phyloP scores from a whole-genome alignment of 1,140 invertebrate species.

The Drosophila ficusphila region DNA sequence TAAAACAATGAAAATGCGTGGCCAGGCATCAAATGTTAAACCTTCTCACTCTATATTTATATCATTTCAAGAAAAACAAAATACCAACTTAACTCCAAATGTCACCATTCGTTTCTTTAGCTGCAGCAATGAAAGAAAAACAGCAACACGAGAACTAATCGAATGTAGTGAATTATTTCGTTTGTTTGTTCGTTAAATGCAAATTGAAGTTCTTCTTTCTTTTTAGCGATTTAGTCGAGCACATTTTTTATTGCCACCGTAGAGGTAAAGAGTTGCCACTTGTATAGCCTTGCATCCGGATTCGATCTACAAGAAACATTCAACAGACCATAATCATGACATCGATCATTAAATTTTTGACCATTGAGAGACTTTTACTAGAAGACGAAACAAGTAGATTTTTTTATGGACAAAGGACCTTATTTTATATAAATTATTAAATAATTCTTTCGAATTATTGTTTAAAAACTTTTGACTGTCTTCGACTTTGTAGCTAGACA shows the following conservation, averaged over 20 bases:
- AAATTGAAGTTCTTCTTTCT: constrained; percentile 52
- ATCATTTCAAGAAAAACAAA: constrained; percentile 50
- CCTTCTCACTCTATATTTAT: constrained; percentile 54
- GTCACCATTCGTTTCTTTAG: constrained; percentile 52
- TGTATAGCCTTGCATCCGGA: constrained; percentile 35
- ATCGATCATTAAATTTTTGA: not conserved
- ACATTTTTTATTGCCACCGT: constrained; percentile 37
- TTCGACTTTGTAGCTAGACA: constrained; percentile 11
- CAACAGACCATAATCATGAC: not conserved
- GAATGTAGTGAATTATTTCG: constrained; percentile 44
- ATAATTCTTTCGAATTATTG: not conserved
- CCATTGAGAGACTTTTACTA: not conserved
- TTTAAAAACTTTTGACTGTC: constrained; percentile 11
- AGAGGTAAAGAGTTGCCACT: constrained; percentile 31
- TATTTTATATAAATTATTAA: too few species aligned
- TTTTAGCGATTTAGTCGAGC: constrained; percentile 45
- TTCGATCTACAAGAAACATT: constrained; percentile 14
- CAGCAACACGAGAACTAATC: constrained; percentile 50
- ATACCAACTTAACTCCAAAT: constrained; percentile 13
- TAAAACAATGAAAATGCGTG: constrained; percentile 75
- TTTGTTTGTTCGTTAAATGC: constrained; percentile 59
- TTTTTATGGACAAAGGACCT: not conserved
- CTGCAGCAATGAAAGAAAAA: constrained; percentile 28
- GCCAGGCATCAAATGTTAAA: constrained; percentile 78
- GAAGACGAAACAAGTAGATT: not conserved